These are phyloP conservation scores for Actenoides hombroni DNA, from an alignment of 2,113 vertebrate species.

Conservation along the genomic window DNA sequence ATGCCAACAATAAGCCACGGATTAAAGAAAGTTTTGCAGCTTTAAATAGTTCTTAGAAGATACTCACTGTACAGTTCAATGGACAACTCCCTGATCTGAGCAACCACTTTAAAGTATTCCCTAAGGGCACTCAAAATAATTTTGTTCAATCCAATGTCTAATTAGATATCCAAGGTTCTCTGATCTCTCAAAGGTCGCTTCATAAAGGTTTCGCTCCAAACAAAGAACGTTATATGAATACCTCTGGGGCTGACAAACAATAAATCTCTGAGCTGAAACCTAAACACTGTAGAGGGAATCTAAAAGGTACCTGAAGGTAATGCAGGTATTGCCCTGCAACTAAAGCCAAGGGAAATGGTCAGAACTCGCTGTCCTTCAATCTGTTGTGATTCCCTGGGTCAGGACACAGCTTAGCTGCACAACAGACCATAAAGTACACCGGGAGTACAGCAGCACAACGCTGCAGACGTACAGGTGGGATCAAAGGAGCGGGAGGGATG, in stretches of 20 bases:
- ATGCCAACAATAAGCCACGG: constrained; percentile 42
- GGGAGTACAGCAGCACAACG: background rate
- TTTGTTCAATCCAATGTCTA: constrained; percentile 31
- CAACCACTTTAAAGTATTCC: constrained; percentile 64
- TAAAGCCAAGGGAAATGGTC: background rate
- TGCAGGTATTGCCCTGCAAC: background rate
- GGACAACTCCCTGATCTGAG: constrained; percentile 57
- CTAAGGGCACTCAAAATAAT: constrained; percentile 50
- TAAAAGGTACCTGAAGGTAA: background rate
- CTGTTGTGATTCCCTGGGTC: background rate
- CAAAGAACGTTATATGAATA: background rate
- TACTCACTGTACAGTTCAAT: constrained; percentile 24
- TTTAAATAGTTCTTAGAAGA: background rate
- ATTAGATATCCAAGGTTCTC: constrained; percentile 45
- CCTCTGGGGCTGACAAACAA: constrained; percentile 18
- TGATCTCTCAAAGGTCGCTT: constrained; percentile 40
- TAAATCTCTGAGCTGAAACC: constrained; percentile 28
- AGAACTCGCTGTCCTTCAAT: background rate
- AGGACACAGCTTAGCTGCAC: background rate
- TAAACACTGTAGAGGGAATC: background rate
- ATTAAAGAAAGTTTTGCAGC: constrained; percentile 54
- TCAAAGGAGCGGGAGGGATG: background rate
- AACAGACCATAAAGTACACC: background rate
- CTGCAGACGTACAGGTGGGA: background rate
- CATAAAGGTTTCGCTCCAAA: constrained; percentile 55